Evolutionary conservation across 2,113 vertebrate genomes (phyloP).

Genomic region (Garra rufa): DNA sequence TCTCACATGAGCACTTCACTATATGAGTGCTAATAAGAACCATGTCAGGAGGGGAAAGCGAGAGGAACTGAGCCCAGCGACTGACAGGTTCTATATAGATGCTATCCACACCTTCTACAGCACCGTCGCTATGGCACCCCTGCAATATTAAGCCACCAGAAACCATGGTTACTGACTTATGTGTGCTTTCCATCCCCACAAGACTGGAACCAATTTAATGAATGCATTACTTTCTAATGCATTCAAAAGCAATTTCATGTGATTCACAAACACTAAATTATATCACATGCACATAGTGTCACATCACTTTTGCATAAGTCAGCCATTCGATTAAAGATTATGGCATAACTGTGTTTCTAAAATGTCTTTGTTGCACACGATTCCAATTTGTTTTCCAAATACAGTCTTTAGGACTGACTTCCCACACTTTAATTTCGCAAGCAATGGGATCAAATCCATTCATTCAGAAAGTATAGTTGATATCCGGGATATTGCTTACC

Average conservation of each 20-base stretch:
- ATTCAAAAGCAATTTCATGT: slow-evolving; percentile 34
- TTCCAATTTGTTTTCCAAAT: neutral
- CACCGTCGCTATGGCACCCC: slow-evolving; percentile 51
- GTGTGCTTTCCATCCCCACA: slow-evolving; percentile 9
- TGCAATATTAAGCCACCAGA: slow-evolving; percentile 44
- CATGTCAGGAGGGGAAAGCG: slow-evolving; percentile 28
- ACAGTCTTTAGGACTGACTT: neutral
- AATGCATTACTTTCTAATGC: slow-evolving; percentile 25
- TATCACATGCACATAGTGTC: neutral
- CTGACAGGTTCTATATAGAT: slow-evolving; percentile 52
- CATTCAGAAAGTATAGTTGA: neutral
- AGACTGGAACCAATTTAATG: slow-evolving; percentile 3
- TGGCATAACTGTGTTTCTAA: neutral
- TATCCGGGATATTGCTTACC: neutral
- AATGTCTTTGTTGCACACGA: neutral
- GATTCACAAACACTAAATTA: slow-evolving; percentile 37
- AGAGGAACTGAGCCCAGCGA: slow-evolving; percentile 32
- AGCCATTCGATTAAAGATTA: neutral
- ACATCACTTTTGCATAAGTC: neutral
- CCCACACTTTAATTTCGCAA: neutral
- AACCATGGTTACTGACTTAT: slow-evolving; percentile 57
- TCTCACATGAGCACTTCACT: slow-evolving; percentile 41
- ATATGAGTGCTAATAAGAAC: slow-evolving; percentile 50
- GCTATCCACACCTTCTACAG: slow-evolving; percentile 50
- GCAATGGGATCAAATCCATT: neutral